Evolutionary conservation across 2,797 vertebrate genomes (phyloP), one percentile per base, ranked within the genome.

Genomic region (Rhabdophis nuchalis): DNA sequence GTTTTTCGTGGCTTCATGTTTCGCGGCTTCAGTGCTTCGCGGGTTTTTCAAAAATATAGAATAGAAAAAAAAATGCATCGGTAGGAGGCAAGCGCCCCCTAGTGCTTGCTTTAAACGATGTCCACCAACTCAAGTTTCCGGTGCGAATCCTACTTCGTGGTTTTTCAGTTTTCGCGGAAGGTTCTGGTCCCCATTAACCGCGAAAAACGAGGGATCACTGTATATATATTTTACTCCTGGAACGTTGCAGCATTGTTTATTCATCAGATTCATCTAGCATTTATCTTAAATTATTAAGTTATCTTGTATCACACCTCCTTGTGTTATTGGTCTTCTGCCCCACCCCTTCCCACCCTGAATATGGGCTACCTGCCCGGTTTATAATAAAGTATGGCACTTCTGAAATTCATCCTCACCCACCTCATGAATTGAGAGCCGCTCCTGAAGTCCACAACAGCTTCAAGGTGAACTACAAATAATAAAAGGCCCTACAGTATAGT

Each of bases 381-480:
- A 90, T 27, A 88, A 93, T 72, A 88, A 89, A 0, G 23, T 46
- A n/a, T n/a, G 8, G 41, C 50, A 86, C 86, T 0, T 0, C 46
- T 87, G 86, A 29, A 57, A 58, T 90, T 46, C 56, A 82, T 16
- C 23, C 0, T 0, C 61, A 94, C 92, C 32, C 85, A 36, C 16
- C 53, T 32, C 61, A 36, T 95, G 85, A 93, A 85, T 88, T 92
- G 89, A 91, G 93, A 94, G 77, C 95, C 95, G 77, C 20, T 82
- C 36, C 77, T 25, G 10, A 82, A 36, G 23, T 46, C 41, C 64
- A 10, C 1, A 85, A 92, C 60, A 50, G 93, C 91, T 0, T 0
- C 92, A 77, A 0, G 2, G 61, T 90, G 92, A 93, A 93, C 93
- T 94, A 54, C 2, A 77, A 6, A 85, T 53, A 57, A 92, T 86